Conservation (phyloP, 1,140 invertebrate species). For the Eueides isabella region DNA sequence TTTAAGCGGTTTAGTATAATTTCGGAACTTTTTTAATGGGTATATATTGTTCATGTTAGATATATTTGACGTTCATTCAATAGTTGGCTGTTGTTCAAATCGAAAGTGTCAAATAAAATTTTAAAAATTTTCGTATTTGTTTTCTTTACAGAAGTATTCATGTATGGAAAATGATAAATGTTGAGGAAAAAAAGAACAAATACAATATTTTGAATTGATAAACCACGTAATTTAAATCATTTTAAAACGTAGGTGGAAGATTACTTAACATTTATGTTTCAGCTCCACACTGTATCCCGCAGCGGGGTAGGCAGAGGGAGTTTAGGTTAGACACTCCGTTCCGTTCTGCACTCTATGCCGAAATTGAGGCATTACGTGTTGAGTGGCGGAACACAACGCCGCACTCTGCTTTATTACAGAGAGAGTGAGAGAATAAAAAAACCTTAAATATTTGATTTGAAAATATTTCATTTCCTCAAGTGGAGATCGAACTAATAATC, state of each 20-base stretch:
- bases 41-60: slow-evolving; percentile 12
- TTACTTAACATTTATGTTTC: too few species aligned
- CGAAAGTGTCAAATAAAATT: slow-evolving; percentile 29
- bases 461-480: too few species aligned
- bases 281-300: too few species aligned
- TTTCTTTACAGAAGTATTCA: neutral
- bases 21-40: slow-evolving; percentile 12
- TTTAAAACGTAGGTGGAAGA: neutral
- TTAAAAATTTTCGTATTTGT: slow-evolving; percentile 2
- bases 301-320: too few species aligned
- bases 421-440: too few species aligned
- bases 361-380: too few species aligned
- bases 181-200: neutral
- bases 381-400: too few species aligned
- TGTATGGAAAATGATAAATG: neutral
- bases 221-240: neutral
- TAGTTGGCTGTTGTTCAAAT: slow-evolving; percentile 13
- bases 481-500: too few species aligned
- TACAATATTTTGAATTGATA: neutral
- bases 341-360: too few species aligned
- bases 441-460: too few species aligned
- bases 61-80: slow-evolving; percentile 20
- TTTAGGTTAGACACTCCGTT: too few species aligned
- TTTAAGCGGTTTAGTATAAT: neutral
- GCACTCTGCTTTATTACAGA: too few species aligned